Percentiles rank a stretch among this genome's conserved stretches.
Conservation (phyloP, 2,888 invertebrate species). For the Ennomos quercinarius region DNA sequence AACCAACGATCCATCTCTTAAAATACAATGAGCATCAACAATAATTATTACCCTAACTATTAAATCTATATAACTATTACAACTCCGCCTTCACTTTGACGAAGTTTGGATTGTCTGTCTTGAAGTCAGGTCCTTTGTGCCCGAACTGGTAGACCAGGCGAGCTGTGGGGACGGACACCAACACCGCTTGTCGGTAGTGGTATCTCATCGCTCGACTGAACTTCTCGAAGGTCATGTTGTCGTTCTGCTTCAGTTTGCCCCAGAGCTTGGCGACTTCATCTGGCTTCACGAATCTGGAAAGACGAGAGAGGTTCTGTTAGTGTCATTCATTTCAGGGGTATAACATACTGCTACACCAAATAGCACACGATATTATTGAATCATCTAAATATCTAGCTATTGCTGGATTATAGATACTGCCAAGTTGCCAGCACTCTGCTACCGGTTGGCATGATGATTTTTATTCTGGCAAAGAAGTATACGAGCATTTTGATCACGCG, state of each 20-base stretch:
- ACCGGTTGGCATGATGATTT: too few species aligned
- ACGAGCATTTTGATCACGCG: too few species aligned
- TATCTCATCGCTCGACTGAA: constrained; percentile 96
- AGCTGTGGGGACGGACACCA: constrained; percentile 90
- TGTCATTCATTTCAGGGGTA: constrained; percentile 2
- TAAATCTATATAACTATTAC: constrained; percentile 35
- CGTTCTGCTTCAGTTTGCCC: constrained; percentile 94
- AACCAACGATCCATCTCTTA: constrained; percentile 39
- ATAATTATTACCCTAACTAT: constrained; percentile 38
- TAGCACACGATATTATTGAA: too few species aligned
- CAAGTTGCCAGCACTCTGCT: too few species aligned
- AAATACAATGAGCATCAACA: constrained; percentile 43
- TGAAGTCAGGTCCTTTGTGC: constrained; percentile 91
- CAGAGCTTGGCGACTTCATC: constrained; percentile 94
- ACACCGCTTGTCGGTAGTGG: constrained; percentile 91
- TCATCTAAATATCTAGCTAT: too few species aligned
- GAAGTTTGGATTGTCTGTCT: constrained; percentile 87
- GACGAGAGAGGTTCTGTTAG: constrained; percentile 38
- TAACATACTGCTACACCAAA: too few species aligned
- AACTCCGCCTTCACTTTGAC: constrained; percentile 75
- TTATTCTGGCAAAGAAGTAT: too few species aligned
- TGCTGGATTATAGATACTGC: too few species aligned
- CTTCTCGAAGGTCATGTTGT: constrained; percentile 97
- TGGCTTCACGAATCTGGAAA: constrained; percentile 91
- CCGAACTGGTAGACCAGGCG: constrained; percentile 94